Percentiles rank a stretch among this genome's conserved stretches.
phyloP scores from a whole-genome alignment of 2,888 invertebrate species.

The Rhodophaea formosa region DNA sequence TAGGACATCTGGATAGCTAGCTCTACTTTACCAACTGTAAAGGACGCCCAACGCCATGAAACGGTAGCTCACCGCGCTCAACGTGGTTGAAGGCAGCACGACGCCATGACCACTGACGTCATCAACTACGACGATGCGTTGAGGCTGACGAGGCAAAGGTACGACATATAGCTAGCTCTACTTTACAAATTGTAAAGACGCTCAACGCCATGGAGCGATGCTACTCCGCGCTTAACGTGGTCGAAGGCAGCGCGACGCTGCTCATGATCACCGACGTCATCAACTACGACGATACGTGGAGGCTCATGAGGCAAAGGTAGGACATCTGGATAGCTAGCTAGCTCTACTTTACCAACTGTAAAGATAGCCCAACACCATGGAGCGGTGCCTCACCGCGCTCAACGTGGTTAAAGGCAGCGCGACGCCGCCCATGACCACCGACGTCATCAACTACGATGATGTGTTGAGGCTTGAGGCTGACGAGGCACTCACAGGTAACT shows the following conservation, averaged over 20 bases:
- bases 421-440: constrained; percentile 61
- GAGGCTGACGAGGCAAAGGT: constrained; percentile 30
- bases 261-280: constrained; percentile 63
- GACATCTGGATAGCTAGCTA: too few relatives aligned
- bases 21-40: constrained; percentile 10
- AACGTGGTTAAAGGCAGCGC: constrained; percentile 68
- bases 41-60: constrained; percentile 54
- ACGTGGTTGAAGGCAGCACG: constrained; percentile 67
- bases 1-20: constrained; percentile 33
- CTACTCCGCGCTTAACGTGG: constrained; percentile 64
- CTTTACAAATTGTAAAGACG: not conserved
- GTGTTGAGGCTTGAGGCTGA: constrained; percentile 46
- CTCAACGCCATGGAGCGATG: constrained; percentile 65
- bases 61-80: constrained; percentile 61
- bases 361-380: constrained; percentile 66
- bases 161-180: too few relatives aligned
- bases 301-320: constrained; percentile 27
- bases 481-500: constrained; percentile 49
- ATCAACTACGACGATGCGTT: constrained; percentile 67
- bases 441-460: constrained; percentile 65
- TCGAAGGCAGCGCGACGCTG: constrained; percentile 62
- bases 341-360: too few relatives aligned
- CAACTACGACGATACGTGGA: constrained; percentile 63
- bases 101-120: constrained; percentile 59
- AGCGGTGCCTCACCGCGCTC: constrained; percentile 64